Evolutionary conservation across 2,888 invertebrate genomes (phyloP).

Genomic region (Eristalis intricaria): DNA sequence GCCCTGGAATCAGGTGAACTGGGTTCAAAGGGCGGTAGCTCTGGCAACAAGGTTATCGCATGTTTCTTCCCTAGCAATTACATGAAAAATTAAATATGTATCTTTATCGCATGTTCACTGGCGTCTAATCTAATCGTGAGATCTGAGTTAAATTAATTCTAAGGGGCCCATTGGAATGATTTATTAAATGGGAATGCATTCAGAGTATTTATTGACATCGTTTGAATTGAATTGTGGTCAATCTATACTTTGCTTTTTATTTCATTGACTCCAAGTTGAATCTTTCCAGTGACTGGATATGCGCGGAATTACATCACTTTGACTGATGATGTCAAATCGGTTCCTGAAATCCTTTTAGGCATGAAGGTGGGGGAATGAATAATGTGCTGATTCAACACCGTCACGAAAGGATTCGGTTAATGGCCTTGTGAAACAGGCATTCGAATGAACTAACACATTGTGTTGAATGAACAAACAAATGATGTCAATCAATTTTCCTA

Average conservation of each 20-base stretch:
- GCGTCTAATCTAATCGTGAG: background rate
- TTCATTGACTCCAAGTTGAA: too few species aligned
- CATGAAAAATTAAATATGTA: background rate
- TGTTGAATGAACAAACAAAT: too few species aligned
- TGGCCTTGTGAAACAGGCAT: too few species aligned
- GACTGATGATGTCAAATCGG: too few species aligned
- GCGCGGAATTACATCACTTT: background rate
- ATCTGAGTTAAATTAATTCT: background rate
- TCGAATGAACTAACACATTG: too few species aligned
- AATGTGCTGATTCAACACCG: too few species aligned
- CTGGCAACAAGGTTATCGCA: background rate
- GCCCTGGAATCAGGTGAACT: background rate
- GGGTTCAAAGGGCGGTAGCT: slow-evolving; percentile 5
- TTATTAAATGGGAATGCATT: background rate
- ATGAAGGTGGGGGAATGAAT: too few species aligned
- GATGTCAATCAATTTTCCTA: too few species aligned
- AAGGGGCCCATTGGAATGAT: background rate
- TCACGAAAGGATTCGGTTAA: too few species aligned
- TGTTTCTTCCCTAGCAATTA: background rate
- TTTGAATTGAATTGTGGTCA: background rate
- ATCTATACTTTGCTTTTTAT: too few species aligned
- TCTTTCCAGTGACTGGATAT: too few species aligned
- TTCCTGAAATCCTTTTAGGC: too few species aligned
- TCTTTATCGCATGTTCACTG: background rate
- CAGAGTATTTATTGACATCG: background rate